phyloP scores from a whole-genome alignment of 2,888 invertebrate genomes.

The Sarcophaga rosellei region DNA sequence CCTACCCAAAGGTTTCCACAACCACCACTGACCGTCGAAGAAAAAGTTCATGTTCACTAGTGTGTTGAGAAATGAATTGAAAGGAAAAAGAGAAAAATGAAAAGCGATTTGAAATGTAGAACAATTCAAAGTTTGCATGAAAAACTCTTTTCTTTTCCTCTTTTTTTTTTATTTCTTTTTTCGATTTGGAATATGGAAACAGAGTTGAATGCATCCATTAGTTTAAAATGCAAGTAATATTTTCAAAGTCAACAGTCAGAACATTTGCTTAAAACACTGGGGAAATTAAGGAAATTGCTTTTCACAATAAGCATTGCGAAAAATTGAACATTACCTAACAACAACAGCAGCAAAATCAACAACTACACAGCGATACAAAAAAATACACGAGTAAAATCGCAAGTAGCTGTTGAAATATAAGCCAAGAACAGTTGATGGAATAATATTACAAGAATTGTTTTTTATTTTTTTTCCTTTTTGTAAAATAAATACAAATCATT shows the following conservation, averaged over 20 bases:
- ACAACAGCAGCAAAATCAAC: not conserved
- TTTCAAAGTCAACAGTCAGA: constrained; percentile 63
- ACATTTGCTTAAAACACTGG: constrained; percentile 52
- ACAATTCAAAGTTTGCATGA: constrained; percentile 30
- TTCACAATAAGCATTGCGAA: constrained; percentile 18
- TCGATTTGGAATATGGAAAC: constrained; percentile 15
- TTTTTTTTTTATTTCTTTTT: not conserved
- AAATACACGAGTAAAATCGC: not conserved
- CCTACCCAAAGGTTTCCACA: not conserved
- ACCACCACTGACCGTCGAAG: constrained; percentile 23
- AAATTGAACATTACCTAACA: not conserved
- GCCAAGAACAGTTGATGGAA: constrained; percentile 15
- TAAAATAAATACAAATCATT: not conserved
- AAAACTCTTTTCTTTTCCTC: not conserved
- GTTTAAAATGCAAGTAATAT: constrained; percentile 61
- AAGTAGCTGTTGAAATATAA: constrained; percentile 35
- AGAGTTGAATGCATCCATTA: constrained; percentile 61
- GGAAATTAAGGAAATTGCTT: constrained; percentile 63
- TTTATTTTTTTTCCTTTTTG: no score
- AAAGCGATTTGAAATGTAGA: constrained; percentile 6
- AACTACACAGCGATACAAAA: not conserved
- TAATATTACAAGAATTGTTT: constrained; percentile 10
- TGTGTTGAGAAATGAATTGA: constrained; percentile 1
- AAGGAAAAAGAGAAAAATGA: constrained; percentile 11
- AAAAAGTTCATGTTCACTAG: constrained; percentile 25